Conservation (phyloP, 2,888 invertebrate genomes). For the Lottia scabra region DNA sequence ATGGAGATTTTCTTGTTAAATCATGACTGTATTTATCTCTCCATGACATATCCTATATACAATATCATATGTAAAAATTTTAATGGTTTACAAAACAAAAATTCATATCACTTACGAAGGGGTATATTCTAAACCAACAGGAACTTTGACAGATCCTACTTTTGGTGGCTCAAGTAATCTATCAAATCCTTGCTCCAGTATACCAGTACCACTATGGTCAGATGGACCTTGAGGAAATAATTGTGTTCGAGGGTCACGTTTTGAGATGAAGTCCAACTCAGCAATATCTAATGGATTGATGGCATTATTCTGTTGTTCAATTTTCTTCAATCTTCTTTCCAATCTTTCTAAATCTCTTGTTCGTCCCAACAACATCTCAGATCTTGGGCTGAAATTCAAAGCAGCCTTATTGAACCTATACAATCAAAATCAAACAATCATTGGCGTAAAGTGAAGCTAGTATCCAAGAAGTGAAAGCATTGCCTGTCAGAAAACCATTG, state of each 20-base stretch:
- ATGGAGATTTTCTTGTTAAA: too few relatives aligned
- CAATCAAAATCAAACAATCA: too few relatives aligned
- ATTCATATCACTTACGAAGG: conserved; percentile 50
- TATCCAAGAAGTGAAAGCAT: too few relatives aligned
- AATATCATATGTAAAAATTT: too few relatives aligned
- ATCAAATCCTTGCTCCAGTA: conserved; percentile 52
- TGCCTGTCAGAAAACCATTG: too few relatives aligned
- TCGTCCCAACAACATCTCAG: conserved; percentile 32
- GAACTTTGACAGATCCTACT: conserved; percentile 30
- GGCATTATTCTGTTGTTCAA: not conserved
- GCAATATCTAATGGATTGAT: not conserved
- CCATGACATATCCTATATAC: too few relatives aligned
- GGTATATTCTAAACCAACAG: conserved; percentile 49
- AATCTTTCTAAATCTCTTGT: not conserved
- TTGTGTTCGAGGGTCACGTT: not conserved
- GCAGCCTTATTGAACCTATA: too few relatives aligned
- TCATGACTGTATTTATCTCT: too few relatives aligned
- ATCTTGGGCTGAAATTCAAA: conserved; percentile 25
- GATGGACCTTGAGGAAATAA: not conserved
- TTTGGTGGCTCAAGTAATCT: conserved; percentile 45
- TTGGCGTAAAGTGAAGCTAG: too few relatives aligned
- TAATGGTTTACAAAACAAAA: not conserved
- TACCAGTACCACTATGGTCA: conserved; percentile 9
- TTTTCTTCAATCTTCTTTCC: not conserved
- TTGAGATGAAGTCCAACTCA: not conserved